phyloP scores from a whole-genome alignment of 2,113 vertebrate species.

The Hemiprocne comata region DNA sequence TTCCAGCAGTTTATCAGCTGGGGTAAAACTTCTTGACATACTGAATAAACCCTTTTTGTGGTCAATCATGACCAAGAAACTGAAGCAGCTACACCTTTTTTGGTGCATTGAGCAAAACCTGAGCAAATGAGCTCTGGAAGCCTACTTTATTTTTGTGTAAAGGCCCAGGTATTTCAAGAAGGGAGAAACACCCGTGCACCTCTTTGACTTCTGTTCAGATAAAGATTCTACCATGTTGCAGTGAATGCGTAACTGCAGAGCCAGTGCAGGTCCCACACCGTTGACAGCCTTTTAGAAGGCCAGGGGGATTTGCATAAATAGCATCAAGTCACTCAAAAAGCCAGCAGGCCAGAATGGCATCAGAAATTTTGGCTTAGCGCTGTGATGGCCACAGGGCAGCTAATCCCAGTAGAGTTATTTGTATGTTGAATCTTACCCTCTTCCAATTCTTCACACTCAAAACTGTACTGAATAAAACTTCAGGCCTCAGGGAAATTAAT shows the following conservation, averaged over 20 bases:
- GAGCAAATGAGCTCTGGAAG: not conserved
- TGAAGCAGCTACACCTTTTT: not conserved
- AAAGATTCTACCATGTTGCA: not conserved
- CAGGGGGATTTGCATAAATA: not conserved
- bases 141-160: not conserved
- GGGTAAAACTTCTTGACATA: not conserved
- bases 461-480: not conserved
- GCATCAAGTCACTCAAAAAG: not conserved
- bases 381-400: not conserved
- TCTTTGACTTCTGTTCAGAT: not conserved
- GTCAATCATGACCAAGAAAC: not conserved
- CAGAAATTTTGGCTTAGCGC: not conserved
- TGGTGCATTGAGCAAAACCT: not conserved
- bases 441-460: not conserved
- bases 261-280: rapidly evolving
- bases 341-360: not conserved
- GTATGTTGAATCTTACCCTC: not conserved
- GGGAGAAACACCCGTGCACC: not conserved
- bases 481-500: not conserved
- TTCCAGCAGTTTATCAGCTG: not conserved
- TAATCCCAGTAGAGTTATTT: not conserved
- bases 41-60: not conserved
- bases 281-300: too few species aligned
- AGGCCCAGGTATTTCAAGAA: not conserved
- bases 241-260: not conserved